Evolutionary conservation across 2,113 vertebrate genomes (phyloP).

Genomic region (Zosterops borbonicus): DNA sequence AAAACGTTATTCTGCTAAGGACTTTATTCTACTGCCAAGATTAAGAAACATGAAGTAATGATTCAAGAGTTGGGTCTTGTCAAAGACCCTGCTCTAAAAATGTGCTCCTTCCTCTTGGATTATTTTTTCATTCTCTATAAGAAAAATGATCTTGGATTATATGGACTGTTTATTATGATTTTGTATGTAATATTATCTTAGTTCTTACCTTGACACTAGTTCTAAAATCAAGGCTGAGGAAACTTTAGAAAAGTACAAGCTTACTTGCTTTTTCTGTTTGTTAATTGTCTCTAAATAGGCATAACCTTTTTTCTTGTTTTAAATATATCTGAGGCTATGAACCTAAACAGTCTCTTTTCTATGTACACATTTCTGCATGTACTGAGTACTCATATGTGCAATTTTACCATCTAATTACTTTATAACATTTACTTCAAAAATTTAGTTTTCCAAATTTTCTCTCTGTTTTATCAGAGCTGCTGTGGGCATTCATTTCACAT

Average conservation of each 20-base stretch:
- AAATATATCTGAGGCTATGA: neutral
- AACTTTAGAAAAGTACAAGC: neutral
- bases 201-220: neutral
- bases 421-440: neutral
- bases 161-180: neutral
- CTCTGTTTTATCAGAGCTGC: neutral
- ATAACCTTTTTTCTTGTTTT: neutral
- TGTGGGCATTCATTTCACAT: neutral
- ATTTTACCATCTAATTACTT: neutral
- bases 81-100: slow-evolving; percentile 62
- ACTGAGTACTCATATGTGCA: accelerated
- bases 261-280: neutral
- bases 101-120: neutral
- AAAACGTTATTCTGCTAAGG: slow-evolving; percentile 69
- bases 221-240: neutral
- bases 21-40: slow-evolving; percentile 82
- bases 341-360: neutral
- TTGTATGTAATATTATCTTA: neutral
- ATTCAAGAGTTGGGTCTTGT: slow-evolving; percentile 68
- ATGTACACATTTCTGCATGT: neutral
- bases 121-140: slow-evolving; percentile 31
- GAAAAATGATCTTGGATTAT: neutral
- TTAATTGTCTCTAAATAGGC: neutral
- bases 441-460: neutral
- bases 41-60: slow-evolving; percentile 75